Evolutionary conservation across 2,113 vertebrate genomes (phyloP).

Genomic region (Corythornis vintsioides): DNA sequence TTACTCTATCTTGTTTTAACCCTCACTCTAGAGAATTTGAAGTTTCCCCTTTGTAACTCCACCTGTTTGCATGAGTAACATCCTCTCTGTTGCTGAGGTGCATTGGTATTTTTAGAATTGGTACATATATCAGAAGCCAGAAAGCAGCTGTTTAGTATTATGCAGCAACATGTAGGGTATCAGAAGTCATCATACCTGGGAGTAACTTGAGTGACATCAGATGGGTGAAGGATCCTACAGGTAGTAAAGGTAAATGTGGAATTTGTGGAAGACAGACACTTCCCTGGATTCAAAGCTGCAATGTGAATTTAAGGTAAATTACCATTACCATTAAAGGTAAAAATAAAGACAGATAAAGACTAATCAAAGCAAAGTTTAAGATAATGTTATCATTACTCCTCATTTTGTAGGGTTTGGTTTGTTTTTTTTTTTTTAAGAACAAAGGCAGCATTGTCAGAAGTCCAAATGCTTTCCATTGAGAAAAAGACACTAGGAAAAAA

Average conservation of each 20-base stretch:
- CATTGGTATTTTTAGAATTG: neutral
- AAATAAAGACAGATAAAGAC: neutral
- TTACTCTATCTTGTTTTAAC: neutral
- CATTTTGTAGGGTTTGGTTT: neutral
- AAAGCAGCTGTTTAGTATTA: neutral
- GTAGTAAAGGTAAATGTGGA: constrained; percentile 97
- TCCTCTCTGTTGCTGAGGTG: neutral
- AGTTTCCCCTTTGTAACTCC: neutral
- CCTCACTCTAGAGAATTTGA: neutral
- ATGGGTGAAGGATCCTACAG: constrained; percentile 94
- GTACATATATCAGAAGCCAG: neutral
- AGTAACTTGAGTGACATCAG: constrained; percentile 93
- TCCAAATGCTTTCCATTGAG: neutral
- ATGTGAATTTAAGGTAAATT: neutral
- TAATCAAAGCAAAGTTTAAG: neutral
- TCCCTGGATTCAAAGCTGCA: constrained; percentile 90
- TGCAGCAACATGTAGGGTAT: neutral
- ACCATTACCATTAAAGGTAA: neutral
- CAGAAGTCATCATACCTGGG: constrained; percentile 79
- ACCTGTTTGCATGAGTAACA: neutral
- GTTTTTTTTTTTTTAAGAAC: neutral
- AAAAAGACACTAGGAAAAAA: neutral
- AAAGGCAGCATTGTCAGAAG: neutral
- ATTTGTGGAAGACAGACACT: constrained; percentile 90
- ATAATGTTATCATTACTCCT: neutral